Conservation (phyloP, 2,113 vertebrate species). For the Montifringilla adamsi region DNA sequence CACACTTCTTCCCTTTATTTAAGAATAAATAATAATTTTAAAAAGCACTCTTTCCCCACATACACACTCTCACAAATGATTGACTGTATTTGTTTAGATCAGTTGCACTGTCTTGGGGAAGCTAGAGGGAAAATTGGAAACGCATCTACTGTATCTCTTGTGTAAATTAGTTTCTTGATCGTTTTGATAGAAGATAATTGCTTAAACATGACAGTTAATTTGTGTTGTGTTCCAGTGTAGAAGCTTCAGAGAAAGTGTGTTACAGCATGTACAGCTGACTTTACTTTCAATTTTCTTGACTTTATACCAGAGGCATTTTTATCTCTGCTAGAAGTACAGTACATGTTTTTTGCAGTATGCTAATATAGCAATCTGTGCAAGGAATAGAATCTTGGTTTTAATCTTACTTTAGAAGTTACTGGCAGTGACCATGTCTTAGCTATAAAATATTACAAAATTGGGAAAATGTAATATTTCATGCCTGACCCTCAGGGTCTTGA, state of each 20-base stretch:
- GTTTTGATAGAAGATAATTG: slow-evolving; percentile 48
- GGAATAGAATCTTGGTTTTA: slow-evolving; percentile 19
- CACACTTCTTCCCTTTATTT: neutral
- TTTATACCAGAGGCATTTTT: slow-evolving; percentile 39
- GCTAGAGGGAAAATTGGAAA: slow-evolving; percentile 22
- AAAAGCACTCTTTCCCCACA: neutral
- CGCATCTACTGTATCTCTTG: neutral
- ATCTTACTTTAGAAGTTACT: slow-evolving; percentile 41
- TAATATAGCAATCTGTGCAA: slow-evolving; percentile 28
- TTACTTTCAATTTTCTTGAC: slow-evolving; percentile 26
- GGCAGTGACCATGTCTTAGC: slow-evolving; percentile 30
- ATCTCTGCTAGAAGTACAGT: slow-evolving; percentile 26
- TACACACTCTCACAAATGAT: neutral
- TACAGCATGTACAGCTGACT: neutral
- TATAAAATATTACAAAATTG: slow-evolving; percentile 40
- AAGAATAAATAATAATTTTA: neutral
- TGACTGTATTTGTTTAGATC: slow-evolving; percentile 1
- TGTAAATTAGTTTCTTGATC: slow-evolving; percentile 45
- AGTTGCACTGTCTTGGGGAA: slow-evolving; percentile 1
- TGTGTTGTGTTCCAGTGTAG: slow-evolving; percentile 27
- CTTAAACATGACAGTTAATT: slow-evolving; percentile 51
- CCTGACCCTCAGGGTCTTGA: slow-evolving; percentile 14
- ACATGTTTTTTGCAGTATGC: neutral
- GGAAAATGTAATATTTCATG: slow-evolving; percentile 1
- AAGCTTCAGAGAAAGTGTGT: slow-evolving; percentile 25